Evolutionary conservation across 2,797 vertebrate species (phyloP).

Genomic region (Gallirallus australis): DNA sequence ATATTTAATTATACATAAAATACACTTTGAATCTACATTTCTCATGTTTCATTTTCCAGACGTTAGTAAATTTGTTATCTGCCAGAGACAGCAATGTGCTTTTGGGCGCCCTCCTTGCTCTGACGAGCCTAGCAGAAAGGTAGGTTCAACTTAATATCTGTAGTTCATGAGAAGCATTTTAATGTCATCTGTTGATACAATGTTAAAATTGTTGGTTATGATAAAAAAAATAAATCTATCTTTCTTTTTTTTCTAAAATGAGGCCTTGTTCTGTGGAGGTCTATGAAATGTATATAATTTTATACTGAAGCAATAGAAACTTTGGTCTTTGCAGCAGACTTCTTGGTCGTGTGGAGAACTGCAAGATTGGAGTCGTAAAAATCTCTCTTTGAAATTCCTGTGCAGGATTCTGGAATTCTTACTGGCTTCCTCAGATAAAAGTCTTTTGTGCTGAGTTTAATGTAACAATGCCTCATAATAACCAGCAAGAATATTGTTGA

Average conservation of each 20-base stretch:
- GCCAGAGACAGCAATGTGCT: conserved; percentile 86
- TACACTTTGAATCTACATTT: neutral
- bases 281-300: neutral
- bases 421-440: neutral
- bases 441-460: neutral
- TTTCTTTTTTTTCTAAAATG: neutral
- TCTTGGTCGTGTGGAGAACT: neutral
- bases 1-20: neutral
- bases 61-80: conserved; percentile 86
- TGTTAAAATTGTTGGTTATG: neutral
- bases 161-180: neutral
- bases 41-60: conserved; percentile 76
- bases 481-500: neutral
- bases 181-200: neutral
- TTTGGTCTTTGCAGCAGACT: neutral
- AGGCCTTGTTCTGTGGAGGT: neutral
- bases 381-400: neutral
- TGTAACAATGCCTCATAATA: neutral
- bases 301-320: neutral
- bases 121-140: conserved; percentile 89
- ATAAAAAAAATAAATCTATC: too few species aligned
- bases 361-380: neutral
- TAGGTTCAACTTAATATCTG: conserved; percentile 49
- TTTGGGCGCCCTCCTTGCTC: conserved; percentile 86
- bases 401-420: neutral